Evolutionary conservation across 2,113 vertebrate genomes (phyloP), one percentile per base, ranked within the genome.

Genomic region (Mesitornis unicolor): DNA sequence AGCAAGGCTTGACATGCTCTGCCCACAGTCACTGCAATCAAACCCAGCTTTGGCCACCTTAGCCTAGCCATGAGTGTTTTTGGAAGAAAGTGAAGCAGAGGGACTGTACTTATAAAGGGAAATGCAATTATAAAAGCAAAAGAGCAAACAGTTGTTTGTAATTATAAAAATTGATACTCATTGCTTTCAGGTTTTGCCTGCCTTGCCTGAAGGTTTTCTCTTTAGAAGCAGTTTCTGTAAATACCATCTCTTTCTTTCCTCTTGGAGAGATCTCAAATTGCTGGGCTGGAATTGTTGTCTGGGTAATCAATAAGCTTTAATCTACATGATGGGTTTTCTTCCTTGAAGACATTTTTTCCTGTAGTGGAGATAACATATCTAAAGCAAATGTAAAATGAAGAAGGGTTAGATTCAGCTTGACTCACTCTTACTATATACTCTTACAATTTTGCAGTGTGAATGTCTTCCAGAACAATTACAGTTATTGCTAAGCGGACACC

Each of bases 201-300:
- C 61, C 54, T 87, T 95, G 84, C 85, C 79, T 94, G 77, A 51
- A 89, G 83, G 76, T 84, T 96, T 96, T 86, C 79, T 95, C 88
- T 84, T 94, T 96, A 90, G 64, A 68, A 86, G 56, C 33, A 28
- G 51, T 80, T 96, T 92, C 79, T 94, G 92, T 92, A 94, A 95
- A 92, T 95, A 77, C 68, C 28, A 61, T 81, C 63, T 85, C 53
- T 87, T 94, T 40, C 68, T 65, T 90, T 92, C 26, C 38, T 75
- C 16, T 77, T 88, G 35, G 85, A 86, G 82, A 92, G 14, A 60
- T 67, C 51, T 93, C 60, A 70, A 63, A 77, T 83, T 70, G 31
- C 73, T 88, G 73, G 76, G 15, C 71, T 92, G 51, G 68, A 88
- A 87, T 67, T 87, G 60, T 68, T 82, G 45, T 38, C 87, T 93